Percentiles rank a stretch among this genome's conserved stretches.
phyloP scores from a whole-genome alignment of 92 coral and sea anemone genomes.

The Chrysogorgia sp. region DNA sequence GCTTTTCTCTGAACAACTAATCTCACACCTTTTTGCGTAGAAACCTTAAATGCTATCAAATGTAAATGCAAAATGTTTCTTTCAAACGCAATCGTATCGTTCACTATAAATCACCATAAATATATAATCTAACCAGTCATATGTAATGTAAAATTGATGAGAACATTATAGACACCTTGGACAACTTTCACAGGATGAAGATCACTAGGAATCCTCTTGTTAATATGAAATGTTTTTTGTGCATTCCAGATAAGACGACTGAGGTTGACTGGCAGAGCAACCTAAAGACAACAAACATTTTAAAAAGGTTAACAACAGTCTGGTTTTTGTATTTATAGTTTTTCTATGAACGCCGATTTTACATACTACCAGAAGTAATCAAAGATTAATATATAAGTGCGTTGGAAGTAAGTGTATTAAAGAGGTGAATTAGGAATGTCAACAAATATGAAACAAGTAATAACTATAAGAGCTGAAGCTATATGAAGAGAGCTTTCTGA shows the following conservation, averaged over 20 bases:
- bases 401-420: no score
- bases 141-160: not conserved
- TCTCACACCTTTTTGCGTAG: not conserved
- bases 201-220: slow-evolving; percentile 85
- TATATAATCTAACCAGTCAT: not conserved
- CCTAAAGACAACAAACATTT: slow-evolving; percentile 41
- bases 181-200: slow-evolving; percentile 88
- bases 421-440: no score
- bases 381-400: no score
- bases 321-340: not conserved
- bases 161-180: slow-evolving; percentile 66
- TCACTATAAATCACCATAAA: not conserved
- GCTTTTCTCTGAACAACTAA: no score
- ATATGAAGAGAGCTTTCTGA: no score
- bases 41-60: no score
- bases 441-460: no score
- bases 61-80: no score
- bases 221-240: slow-evolving; percentile 91
- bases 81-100: no score
- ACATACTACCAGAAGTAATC: no score
- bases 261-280: slow-evolving; percentile 98
- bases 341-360: not conserved
- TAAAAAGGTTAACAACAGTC: not conserved
- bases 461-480: no score
- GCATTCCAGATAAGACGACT: slow-evolving; percentile 98